Conservation (phyloP, 1,140 invertebrate species). For the Drosophila trapezifrons region DNA sequence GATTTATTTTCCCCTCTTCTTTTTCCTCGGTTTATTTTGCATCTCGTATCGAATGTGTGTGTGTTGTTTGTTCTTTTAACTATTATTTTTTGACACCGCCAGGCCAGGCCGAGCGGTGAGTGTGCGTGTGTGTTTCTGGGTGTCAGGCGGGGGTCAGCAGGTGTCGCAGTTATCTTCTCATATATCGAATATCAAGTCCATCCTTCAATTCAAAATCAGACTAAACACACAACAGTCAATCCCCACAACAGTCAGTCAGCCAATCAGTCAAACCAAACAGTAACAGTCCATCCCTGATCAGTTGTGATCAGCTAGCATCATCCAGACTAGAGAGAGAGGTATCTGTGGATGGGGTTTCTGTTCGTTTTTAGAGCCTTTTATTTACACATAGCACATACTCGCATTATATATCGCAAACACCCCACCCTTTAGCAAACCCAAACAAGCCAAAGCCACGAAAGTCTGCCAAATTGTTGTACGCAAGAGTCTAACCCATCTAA, state of each 20-base stretch:
- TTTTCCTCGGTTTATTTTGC: constrained; percentile 40
- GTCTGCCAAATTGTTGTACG: constrained; percentile 80
- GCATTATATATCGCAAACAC: constrained; percentile 42
- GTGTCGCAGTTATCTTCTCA: neutral
- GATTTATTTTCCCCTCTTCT: constrained; percentile 32
- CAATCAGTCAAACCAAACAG: constrained; percentile 14
- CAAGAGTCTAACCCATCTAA: constrained; percentile 82
- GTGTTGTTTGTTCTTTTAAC: constrained; percentile 19
- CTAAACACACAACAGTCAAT: constrained; percentile 24
- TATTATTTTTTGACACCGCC: constrained; percentile 28
- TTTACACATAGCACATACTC: constrained; percentile 62
- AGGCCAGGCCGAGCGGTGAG: constrained; percentile 62
- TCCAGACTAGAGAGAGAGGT: neutral
- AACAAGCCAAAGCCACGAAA: constrained; percentile 49
- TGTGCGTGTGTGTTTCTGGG: constrained; percentile 15
- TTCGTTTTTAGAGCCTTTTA: constrained; percentile 49
- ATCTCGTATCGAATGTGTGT: constrained; percentile 37
- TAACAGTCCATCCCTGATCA: neutral
- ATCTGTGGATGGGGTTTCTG: constrained; percentile 39
- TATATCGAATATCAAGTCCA: constrained; percentile 2
- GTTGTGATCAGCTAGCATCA: constrained; percentile 15
- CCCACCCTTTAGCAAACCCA: constrained; percentile 34
- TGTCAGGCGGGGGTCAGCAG: constrained; percentile 1
- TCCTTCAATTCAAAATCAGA: constrained; percentile 15
- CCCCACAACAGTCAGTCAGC: constrained; percentile 29